Conservation (phyloP, 2,888 invertebrate genomes). For the Diplolepis rosae region DNA sequence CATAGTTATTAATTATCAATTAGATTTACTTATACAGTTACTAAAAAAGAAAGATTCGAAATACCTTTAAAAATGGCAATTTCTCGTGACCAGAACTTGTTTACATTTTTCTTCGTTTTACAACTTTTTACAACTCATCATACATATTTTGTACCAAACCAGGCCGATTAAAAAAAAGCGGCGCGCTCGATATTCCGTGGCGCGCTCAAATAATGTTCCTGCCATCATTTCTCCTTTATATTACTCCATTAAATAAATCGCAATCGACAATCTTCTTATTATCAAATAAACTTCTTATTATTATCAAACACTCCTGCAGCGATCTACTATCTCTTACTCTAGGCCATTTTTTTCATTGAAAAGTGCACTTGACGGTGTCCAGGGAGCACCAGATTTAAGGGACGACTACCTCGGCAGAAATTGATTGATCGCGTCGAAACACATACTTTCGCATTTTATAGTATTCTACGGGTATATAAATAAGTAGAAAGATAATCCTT, state of each 20-base stretch:
- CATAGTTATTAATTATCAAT: constrained; percentile 57
- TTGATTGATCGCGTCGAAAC: constrained; percentile 64
- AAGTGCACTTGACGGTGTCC: constrained; percentile 73
- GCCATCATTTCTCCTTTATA: constrained; percentile 69
- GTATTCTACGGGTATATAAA: constrained; percentile 48
- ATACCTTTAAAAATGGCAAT: constrained; percentile 71
- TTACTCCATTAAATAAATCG: constrained; percentile 70
- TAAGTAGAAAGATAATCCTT: constrained; percentile 51
- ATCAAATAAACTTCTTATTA: constrained; percentile 47
- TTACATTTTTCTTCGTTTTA: constrained; percentile 62
- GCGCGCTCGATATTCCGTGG: constrained; percentile 58
- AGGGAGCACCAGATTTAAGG: constrained; percentile 71
- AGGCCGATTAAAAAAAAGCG: constrained; percentile 70
- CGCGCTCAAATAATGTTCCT: constrained; percentile 68
- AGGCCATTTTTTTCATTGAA: constrained; percentile 70
- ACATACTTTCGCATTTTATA: constrained; percentile 55
- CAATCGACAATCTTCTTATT: constrained; percentile 63
- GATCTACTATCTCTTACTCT: constrained; percentile 66
- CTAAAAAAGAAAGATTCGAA: constrained; percentile 56
- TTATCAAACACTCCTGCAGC: constrained; percentile 61
- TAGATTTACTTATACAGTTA: constrained; percentile 59
- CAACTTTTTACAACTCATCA: constrained; percentile 71
- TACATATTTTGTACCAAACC: constrained; percentile 72
- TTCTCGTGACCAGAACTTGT: constrained; percentile 73
- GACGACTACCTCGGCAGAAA: constrained; percentile 70